Base-by-base conservation (phyloP, 2,888 invertebrate genomes). In the Pachydiplax longipennis region DNA sequence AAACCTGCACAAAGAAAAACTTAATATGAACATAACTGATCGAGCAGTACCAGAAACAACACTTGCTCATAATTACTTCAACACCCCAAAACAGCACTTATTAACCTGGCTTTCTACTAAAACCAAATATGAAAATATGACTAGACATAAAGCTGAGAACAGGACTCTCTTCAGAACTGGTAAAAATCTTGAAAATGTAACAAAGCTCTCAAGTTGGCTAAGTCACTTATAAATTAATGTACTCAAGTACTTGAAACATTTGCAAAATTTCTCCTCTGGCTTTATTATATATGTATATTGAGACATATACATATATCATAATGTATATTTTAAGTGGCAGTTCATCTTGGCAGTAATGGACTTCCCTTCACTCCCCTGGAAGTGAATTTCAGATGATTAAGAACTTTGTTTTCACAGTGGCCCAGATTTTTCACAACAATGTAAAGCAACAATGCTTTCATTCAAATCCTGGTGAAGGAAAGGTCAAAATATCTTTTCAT, bases 251-350 rank as follows among this genome's bases (percentile, higher is more conserved):
- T 58, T 87, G 37, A 87, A 87, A 87, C 87, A 87, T 87, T 61
- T 37, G 87, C 87, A 87, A 61, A 61, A 87, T 87, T 65, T 87
- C 87, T 87, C 87, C 61, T 87, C 61, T 87, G 87, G 87, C 87
- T 87, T 87, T 65, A 87, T 87, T 87, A 65, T 87, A 87, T 87
- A 87, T 87, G 87, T 87, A 87, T 87, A 87, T 87, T 61, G 87
- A 61, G 61, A 87, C 87, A 87, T 87, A 87, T 87, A 87, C 87
- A 87, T 87, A 87, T 87, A 87, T 87, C 53, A 87, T 87, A 22
- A 87, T 61, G 61, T 87, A 61, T 87, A 83, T 83, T 83, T 83
- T 35, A 87, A 87, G 87, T 87, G 87, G 87, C 87, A 87, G 87
- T 87, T 87, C 87, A 87, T 87, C 87, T 87, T 87, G 87, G 87